A percentile compares a stretch with the other conserved stretches of the same genome.
Evolutionary conservation across 2,797 vertebrate genomes (phyloP).

Genomic region (Ceryle rudis): DNA sequence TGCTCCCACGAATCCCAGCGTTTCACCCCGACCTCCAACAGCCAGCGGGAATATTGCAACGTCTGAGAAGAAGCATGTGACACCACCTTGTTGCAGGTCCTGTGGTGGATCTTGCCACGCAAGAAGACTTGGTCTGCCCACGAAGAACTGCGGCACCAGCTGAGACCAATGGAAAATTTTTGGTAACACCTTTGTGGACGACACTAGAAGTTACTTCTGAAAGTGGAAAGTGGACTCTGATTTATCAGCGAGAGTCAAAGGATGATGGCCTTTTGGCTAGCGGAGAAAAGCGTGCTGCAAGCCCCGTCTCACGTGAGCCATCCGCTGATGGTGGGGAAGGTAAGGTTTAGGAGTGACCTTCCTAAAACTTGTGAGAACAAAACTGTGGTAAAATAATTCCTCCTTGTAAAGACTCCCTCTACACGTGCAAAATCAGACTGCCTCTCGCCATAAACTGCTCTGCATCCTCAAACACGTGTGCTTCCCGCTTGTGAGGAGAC

Average conservation of each 20-base stretch:
- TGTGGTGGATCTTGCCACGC: fast-evolving
- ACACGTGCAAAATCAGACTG: background rate
- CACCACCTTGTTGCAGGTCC: background rate
- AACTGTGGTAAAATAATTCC: background rate
- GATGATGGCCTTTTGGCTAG: background rate
- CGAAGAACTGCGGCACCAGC: background rate
- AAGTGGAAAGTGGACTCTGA: background rate
- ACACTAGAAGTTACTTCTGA: background rate
- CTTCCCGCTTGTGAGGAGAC: fast-evolving
- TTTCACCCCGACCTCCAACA: background rate
- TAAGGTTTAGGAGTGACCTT: background rate
- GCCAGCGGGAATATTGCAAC: background rate
- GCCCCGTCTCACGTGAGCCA: fast-evolving
- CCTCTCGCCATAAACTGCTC: background rate
- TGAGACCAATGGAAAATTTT: background rate
- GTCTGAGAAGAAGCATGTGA: background rate
- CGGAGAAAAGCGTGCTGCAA: background rate
- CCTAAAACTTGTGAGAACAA: background rate
- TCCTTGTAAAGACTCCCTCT: background rate
- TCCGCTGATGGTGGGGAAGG: background rate
- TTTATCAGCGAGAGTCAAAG: background rate
- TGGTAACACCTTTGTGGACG: background rate
- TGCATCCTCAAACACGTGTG: fast-evolving
- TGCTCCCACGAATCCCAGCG: background rate
- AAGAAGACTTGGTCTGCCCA: background rate